These are phyloP conservation scores for Periparus ater DNA, from an alignment of 2,797 vertebrate species.

Conservation along the genomic window DNA sequence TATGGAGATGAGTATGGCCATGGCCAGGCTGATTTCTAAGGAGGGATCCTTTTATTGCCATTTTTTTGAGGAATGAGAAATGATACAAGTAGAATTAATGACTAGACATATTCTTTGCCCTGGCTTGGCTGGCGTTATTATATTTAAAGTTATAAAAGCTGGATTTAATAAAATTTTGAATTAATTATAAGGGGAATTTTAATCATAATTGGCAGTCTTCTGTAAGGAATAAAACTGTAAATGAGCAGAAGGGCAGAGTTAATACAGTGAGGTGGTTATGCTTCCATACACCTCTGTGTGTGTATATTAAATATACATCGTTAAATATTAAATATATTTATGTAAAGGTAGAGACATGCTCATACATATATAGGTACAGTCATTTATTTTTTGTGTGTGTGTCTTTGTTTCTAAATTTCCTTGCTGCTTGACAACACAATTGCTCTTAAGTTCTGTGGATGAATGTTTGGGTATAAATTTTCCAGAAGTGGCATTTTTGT, in stretches of 20 bases:
- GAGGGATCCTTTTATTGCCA: slow-evolving; percentile 80
- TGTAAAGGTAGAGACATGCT: background rate
- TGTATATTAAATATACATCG: background rate
- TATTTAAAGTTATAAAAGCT: slow-evolving; percentile 77
- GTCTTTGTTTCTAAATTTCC: background rate
- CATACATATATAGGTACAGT: background rate
- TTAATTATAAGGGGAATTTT: slow-evolving; percentile 78
- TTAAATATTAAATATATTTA: background rate
- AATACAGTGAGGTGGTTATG: background rate
- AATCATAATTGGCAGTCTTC: slow-evolving; percentile 68
- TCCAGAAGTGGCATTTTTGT: slow-evolving; percentile 13
- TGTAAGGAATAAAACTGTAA: slow-evolving; percentile 49
- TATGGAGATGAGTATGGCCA: slow-evolving; percentile 78
- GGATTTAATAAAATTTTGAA: slow-evolving; percentile 79
- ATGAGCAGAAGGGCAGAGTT: background rate
- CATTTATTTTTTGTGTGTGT: background rate
- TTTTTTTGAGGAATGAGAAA: slow-evolving; percentile 70
- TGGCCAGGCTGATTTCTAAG: slow-evolving; percentile 77
- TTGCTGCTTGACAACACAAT: slow-evolving; percentile 9
- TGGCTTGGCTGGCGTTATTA: slow-evolving; percentile 49
- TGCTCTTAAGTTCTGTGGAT: background rate
- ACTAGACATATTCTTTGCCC: slow-evolving; percentile 56
- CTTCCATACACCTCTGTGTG: background rate
- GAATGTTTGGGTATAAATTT: background rate
- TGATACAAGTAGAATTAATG: slow-evolving; percentile 76